Evolutionary conservation across 2,797 vertebrate species (phyloP), one percentile per base, ranked within the genome.

Genomic region (Onychomys leucogaster): DNA sequence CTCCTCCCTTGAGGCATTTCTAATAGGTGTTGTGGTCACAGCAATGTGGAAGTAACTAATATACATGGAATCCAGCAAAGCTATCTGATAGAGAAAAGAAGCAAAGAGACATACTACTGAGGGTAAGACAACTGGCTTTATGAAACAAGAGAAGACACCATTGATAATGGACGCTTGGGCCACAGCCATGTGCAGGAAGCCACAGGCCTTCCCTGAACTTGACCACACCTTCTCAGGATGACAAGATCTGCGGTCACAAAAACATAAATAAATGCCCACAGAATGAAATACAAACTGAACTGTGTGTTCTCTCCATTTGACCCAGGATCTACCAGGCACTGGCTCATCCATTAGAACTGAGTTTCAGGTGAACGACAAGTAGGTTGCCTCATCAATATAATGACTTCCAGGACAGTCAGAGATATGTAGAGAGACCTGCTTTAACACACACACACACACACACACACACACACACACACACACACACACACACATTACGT

Each of bases 241-340:
- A 95, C 34, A 80, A 75, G n/a, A 65, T 83, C 37, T 87, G 80
- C 71, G 73, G 78, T 94, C 69, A 91, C 5, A 61, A 46, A 90
- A 81, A 91, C 91, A n/a, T n/a, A n/a, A 96, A 65, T 78, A 78
- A 91, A 90, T 43, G 41, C 21, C 67, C 65, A 43, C 10, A 87
- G 75, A 55, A 93, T 76, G 49, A 77, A 92, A 96, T 65, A 34
- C n/a, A 82, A 61, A 65, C 41, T 78, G 95, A 76, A 63, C 75
- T 55, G 29, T 27, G 0, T 10, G 6, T 95, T 81, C 52, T 90
- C 96, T 55, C 69, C 46, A 17, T 57, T 57, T 55, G 41, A 96
- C 76, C 17, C 12, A 41, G 41, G 11, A 21, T 82, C 76, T 29
- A 87, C 13, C 32, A 83, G 63, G 61, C 19, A 59, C 76, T n/a